phyloP scores from a whole-genome alignment of 2,888 invertebrate genomes.

The Penaeus monodon region DNA sequence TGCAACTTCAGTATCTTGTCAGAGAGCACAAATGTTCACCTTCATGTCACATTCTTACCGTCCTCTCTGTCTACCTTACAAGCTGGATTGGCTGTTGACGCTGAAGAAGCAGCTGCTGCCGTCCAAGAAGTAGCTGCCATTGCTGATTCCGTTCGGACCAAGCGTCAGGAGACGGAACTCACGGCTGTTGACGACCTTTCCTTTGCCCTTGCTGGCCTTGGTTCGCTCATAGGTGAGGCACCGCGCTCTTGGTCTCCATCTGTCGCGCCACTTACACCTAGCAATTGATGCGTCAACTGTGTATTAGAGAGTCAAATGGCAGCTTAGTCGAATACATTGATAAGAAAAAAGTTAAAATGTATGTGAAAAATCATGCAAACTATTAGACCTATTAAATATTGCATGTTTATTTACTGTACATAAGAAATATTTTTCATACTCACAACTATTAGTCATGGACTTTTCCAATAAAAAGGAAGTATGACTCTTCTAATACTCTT shows the following conservation, averaged over 20 bases:
- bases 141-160: background rate
- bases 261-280: background rate
- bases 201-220: constrained; percentile 2
- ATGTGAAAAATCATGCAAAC: no score
- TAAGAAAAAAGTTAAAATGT: no score
- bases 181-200: background rate
- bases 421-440: no score
- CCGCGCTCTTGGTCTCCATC: background rate
- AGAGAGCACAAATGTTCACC: no score
- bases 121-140: no score
- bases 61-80: background rate
- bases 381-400: no score
- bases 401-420: no score
- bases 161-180: background rate
- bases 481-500: no score
- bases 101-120: background rate
- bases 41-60: background rate
- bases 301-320: background rate
- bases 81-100: constrained; percentile 4
- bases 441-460: no score
- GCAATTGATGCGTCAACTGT: background rate
- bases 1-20: no score
- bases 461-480: no score
- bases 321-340: no score
- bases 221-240: background rate